Evolutionary conservation across 2,888 invertebrate species (phyloP).

Genomic region (Temnothorax rugatulus): DNA sequence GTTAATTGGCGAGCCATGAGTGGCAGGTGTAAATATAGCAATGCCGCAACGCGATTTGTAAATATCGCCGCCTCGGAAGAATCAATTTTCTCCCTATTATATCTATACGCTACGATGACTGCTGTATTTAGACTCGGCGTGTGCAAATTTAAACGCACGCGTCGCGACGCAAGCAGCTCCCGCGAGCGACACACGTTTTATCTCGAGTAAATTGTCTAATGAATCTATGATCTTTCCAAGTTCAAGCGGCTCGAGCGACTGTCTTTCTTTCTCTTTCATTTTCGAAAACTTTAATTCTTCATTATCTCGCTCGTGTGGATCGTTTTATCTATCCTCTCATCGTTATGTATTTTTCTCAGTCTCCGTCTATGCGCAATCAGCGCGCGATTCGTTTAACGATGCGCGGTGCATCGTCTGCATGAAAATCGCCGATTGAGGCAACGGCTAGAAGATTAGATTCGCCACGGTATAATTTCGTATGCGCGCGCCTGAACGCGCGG

Average conservation of each 20-base stretch:
- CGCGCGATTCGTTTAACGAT: not conserved
- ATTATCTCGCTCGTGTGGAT: not conserved
- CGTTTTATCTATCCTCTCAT: not conserved
- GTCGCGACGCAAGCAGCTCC: not conserved
- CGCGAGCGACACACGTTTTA: not conserved
- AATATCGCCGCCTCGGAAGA: conserved; percentile 42
- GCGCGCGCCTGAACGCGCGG: conserved; percentile 30
- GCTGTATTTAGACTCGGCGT: conserved; percentile 19
- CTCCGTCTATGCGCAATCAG: not conserved
- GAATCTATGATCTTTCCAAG: not conserved
- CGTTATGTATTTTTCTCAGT: not conserved
- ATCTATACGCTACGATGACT: conserved; percentile 2
- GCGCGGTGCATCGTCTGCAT: conserved; percentile 17
- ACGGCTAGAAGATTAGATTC: conserved; percentile 65
- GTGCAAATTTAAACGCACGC: conserved; percentile 28
- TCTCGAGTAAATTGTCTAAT: not conserved
- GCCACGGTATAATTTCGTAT: conserved; percentile 62
- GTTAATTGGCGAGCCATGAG: conserved; percentile 40
- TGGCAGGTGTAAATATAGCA: conserved; percentile 55
- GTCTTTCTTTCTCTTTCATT: not conserved
- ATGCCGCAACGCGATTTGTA: conserved; percentile 46
- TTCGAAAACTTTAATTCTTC: not conserved
- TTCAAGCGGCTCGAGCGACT: not conserved
- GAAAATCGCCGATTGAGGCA: conserved; percentile 58
- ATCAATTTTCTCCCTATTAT: conserved; percentile 46